Percentiles rank a stretch among this genome's conserved stretches.
phyloP scores from a whole-genome alignment of 1,140 invertebrate species.

The Drosophila asahinai region DNA sequence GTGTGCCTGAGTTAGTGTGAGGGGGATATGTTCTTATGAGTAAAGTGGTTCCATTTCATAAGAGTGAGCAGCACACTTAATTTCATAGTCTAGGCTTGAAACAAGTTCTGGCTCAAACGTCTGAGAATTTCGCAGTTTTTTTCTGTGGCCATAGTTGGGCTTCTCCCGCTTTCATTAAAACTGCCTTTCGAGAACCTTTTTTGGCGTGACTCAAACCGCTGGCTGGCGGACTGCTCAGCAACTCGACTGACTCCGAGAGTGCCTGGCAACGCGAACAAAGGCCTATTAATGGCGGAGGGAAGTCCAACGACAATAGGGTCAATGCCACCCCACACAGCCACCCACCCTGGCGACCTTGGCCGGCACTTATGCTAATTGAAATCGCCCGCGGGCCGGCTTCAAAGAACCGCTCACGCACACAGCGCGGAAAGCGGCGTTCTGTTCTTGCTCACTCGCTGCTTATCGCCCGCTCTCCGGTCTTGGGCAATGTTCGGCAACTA shows the following conservation, averaged over 20 bases:
- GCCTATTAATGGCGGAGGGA: constrained; percentile 7
- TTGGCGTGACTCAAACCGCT: constrained; percentile 6
- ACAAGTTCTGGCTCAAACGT: constrained; percentile 12
- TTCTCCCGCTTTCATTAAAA: constrained; percentile 2
- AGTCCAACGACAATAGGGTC: constrained; percentile 35
- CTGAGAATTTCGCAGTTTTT: not conserved
- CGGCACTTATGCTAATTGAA: constrained; percentile 41
- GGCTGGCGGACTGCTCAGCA: not conserved
- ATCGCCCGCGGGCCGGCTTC: constrained; percentile 18
- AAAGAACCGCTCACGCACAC: constrained; percentile 6
- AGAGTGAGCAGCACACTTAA: not conserved
- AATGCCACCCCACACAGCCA: constrained; percentile 34
- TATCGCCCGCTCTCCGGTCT: constrained; percentile 2
- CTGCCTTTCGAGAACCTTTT: not conserved
- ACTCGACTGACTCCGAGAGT: not conserved
- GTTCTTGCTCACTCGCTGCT: constrained; percentile 12
- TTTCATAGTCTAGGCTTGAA: not conserved
- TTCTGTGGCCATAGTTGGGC: not conserved
- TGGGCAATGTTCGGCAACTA: constrained; percentile 45
- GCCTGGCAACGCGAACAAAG: constrained; percentile 39
- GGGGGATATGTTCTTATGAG: no score
- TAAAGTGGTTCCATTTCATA: not conserved
- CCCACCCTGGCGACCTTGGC: constrained; percentile 37
- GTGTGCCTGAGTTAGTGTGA: not conserved
- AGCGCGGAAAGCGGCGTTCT: not conserved